These are phyloP conservation scores for Ochlodes sylvanus DNA, from an alignment of 2,888 invertebrate genomes.

Conservation along the genomic window DNA sequence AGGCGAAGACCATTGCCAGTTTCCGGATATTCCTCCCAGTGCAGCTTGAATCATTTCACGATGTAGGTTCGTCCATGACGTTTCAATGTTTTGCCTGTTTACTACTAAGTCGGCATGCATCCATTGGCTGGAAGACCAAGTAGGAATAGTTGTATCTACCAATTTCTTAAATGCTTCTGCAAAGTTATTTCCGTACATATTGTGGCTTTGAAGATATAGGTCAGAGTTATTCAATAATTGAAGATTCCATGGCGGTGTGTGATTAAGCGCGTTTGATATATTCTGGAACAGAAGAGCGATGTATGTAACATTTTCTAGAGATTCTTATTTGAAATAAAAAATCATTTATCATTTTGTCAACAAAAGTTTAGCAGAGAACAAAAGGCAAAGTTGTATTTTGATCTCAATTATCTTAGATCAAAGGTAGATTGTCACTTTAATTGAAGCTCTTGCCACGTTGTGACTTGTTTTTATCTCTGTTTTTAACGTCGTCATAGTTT, in stretches of 20 bases:
- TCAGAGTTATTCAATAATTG: conserved; percentile 52
- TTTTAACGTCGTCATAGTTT: too few relatives aligned
- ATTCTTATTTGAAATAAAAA: too few relatives aligned
- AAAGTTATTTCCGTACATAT: conserved; percentile 84
- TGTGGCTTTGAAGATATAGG: conserved; percentile 77
- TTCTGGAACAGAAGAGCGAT: conserved; percentile 52
- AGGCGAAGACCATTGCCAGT: conserved; percentile 80
- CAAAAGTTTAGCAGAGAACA: too few relatives aligned
- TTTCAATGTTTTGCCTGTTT: conserved; percentile 80
- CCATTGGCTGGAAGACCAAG: conserved; percentile 64
- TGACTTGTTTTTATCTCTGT: too few relatives aligned
- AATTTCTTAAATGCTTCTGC: conserved; percentile 57
- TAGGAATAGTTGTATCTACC: conserved; percentile 49
- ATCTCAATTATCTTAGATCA: too few relatives aligned
- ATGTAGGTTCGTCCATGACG: conserved; percentile 85
- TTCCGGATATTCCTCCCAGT: conserved; percentile 77
- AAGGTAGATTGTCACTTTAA: too few relatives aligned
- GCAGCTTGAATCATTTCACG: conserved; percentile 78
- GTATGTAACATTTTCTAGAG: too few relatives aligned
- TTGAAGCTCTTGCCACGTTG: too few relatives aligned
- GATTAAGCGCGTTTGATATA: conserved; percentile 72
- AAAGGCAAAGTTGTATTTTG: too few relatives aligned
- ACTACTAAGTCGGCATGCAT: conserved; percentile 62
- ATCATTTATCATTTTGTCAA: too few relatives aligned
- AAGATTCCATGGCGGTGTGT: conserved; percentile 82